Percentiles rank a stretch among this genome's conserved stretches.
These are phyloP conservation scores for Planococcus citri DNA, from an alignment of 1,140 invertebrate genomes.

Conservation along the genomic window DNA sequence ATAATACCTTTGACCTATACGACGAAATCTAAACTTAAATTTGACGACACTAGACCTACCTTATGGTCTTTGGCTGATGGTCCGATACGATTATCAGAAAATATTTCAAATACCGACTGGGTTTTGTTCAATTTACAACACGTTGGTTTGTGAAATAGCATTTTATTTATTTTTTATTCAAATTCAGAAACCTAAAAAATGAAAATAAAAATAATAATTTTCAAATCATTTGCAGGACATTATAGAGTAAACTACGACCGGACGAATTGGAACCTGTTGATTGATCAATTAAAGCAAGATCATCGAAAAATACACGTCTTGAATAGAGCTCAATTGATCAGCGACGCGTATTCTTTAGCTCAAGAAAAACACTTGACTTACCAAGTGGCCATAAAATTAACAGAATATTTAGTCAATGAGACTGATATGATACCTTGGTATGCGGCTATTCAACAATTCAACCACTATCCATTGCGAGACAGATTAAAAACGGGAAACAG, in stretches of 20 bases:
- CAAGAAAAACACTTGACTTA: conserved; percentile 44
- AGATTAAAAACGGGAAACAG: no score
- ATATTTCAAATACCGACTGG: conserved; percentile 45
- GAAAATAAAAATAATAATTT: no score
- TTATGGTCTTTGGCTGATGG: conserved; percentile 50
- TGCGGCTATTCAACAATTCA: no score
- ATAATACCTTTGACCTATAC: conserved; percentile 74
- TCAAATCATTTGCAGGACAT: no score
- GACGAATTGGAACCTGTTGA: conserved; percentile 45
- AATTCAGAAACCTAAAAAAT: no score
- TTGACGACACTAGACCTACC: conserved; percentile 51
- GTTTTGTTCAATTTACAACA: conserved; percentile 64
- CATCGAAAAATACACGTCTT: conserved; percentile 36
- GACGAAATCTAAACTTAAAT: conserved; percentile 44
- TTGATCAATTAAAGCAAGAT: conserved; percentile 34
- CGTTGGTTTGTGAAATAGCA: no score
- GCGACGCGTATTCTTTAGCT: conserved; percentile 40
- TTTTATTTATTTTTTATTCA: no score
- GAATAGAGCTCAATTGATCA: conserved; percentile 53
- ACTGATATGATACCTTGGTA: conserved; percentile 48
- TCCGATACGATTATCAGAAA: conserved; percentile 34
- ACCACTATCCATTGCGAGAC: no score
- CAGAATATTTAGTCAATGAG: conserved; percentile 42
- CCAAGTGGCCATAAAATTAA: conserved; percentile 43
- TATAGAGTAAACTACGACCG: conserved; percentile 51